These are phyloP conservation scores for Syritta pipiens DNA, from an alignment of 2,888 invertebrate species.

Conservation along the genomic window DNA sequence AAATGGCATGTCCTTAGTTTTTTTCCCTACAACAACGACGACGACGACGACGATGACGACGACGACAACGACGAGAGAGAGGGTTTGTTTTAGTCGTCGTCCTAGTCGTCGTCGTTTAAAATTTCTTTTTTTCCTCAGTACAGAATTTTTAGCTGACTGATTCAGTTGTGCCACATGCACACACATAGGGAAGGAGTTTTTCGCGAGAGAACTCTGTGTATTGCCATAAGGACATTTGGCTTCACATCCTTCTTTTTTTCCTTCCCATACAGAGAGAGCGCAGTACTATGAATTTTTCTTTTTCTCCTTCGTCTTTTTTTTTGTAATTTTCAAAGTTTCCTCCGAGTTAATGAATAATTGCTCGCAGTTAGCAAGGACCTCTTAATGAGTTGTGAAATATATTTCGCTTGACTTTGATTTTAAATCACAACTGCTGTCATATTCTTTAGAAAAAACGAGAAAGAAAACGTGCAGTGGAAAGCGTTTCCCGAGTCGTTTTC, in stretches of 20 bases:
- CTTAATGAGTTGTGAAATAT: slow-evolving; percentile 69
- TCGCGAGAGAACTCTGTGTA: slow-evolving; percentile 59
- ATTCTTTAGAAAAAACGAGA: slow-evolving; percentile 49
- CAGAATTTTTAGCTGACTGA: slow-evolving; percentile 62
- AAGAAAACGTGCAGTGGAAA: slow-evolving; percentile 28
- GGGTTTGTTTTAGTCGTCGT: slow-evolving; percentile 66
- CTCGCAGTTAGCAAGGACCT: slow-evolving; percentile 74
- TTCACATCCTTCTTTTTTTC: slow-evolving; percentile 66
- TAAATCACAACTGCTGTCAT: slow-evolving; percentile 67
- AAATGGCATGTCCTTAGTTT: slow-evolving; percentile 68
- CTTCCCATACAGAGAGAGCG: slow-evolving; percentile 30
- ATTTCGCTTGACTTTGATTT: slow-evolving; percentile 69
- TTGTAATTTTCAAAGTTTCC: slow-evolving; percentile 63
- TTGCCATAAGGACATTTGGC: slow-evolving; percentile 67
- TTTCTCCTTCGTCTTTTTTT: slow-evolving; percentile 19
- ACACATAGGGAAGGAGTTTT: slow-evolving; percentile 58
- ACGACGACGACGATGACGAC: too few relatives aligned
- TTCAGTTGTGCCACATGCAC: slow-evolving; percentile 67
- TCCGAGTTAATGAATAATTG: slow-evolving; percentile 77
- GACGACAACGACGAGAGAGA: slow-evolving; percentile 57
- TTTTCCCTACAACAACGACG: too few relatives aligned
- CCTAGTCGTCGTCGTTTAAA: too few relatives aligned
- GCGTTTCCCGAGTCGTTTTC: too few relatives aligned
- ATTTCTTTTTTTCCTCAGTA: slow-evolving; percentile 13
- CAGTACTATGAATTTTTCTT: slow-evolving; percentile 18